Evolutionary conservation across 1,140 invertebrate genomes (phyloP), one percentile per base, ranked within the genome.

Genomic region (Conopomorpha cramerella): DNA sequence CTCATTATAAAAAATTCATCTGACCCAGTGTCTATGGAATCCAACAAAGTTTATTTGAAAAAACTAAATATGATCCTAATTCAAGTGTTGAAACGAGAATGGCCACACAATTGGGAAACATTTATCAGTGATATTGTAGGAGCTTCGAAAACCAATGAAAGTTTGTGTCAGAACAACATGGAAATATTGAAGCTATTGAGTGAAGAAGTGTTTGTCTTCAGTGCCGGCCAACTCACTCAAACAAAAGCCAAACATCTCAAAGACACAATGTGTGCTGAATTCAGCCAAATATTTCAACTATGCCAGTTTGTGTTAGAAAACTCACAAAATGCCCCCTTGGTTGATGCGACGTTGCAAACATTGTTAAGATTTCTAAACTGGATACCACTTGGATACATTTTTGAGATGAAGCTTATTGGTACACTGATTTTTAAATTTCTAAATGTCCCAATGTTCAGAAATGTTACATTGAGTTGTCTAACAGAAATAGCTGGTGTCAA

Each of bases 151-250:
- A 98, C 95, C 8, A 99, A 98, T 67, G 97, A 99, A 76, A 94
- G 92, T 53, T 83, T 99, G 6, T 99, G 98, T 82, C 96, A 98
- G 78, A 99, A 99, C 68, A 99, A 99, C 60, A 99, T 99, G 96
- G 89, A 89, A 11, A 99, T 99, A 55, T 78, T 99, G 36, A 98
- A 98, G 76, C 81, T 99, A 38, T 80, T 99, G 1, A 96, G 95
- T 74, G 98, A 99, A 76, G 98, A 99, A 81, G 92, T 99, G 1
- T 99, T 99, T 83, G 97, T 99, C 63, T 99, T 99, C 77, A 97
- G 94, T 18, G 87, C 88, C 52, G 98, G 96, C 6, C 95, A 98
- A 70, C 89, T 99, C 72, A 99, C 97, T 16, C 96, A 99, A 77
- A 95, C 94, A 14, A 99, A 99, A 82, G 95, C 97, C 1, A 98